These are phyloP conservation scores for Magallana ariakensis DNA, from an alignment of 1,140 invertebrate genomes.

Conservation along the genomic window DNA sequence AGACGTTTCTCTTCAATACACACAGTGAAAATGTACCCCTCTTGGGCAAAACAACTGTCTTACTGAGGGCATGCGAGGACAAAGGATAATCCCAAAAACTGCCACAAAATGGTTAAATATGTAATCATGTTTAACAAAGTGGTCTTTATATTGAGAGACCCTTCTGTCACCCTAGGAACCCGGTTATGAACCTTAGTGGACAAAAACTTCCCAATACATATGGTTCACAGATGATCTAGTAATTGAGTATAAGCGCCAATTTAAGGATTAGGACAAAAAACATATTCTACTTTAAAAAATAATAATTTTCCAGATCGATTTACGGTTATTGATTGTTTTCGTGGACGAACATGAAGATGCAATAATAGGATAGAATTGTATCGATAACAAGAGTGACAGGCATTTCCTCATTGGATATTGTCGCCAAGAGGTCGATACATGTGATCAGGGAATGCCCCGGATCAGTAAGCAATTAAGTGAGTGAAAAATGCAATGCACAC, in stretches of 20 bases:
- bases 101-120: background rate
- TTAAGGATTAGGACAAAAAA: no score
- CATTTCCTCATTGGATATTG: background rate
- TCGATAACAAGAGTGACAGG: no score
- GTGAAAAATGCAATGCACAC: slow-evolving; percentile 11
- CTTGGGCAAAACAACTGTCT: background rate
- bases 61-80: background rate
- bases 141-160: background rate
- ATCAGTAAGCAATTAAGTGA: background rate
- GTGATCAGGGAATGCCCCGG: background rate
- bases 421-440: background rate
- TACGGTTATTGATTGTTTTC: no score
- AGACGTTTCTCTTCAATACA: no score
- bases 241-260: no score
- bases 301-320: no score
- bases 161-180: background rate
- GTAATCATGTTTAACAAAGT: background rate
- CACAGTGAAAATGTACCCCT: background rate
- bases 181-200: background rate
- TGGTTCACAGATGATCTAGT: no score
- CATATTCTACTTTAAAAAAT: no score
- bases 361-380: no score
- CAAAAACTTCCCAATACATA: no score
- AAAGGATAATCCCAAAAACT: background rate
- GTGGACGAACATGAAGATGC: no score